Percentiles rank a stretch among this genome's conserved stretches.
Evolutionary conservation across 2,888 invertebrate species (phyloP).

Genomic region (Dynastes tityus): DNA sequence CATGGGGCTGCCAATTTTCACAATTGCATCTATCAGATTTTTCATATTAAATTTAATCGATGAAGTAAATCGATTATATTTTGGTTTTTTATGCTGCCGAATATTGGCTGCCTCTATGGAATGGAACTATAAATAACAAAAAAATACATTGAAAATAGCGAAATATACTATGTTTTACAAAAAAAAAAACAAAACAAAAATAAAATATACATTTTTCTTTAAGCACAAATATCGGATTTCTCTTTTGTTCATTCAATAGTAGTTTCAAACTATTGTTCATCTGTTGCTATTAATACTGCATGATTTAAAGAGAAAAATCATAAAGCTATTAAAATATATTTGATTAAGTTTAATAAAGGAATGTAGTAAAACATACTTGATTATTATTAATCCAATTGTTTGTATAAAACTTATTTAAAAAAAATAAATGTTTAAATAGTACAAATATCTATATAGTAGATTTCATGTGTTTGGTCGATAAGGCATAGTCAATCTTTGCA

Average conservation of each 20-base stretch:
- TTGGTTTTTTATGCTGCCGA: conserved; percentile 47
- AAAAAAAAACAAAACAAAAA: conserved; percentile 43
- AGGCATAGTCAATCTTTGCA: no score
- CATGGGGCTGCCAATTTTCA: conserved; percentile 52
- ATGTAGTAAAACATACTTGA: conserved; percentile 44
- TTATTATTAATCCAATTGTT: neutral
- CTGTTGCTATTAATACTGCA: conserved; percentile 44
- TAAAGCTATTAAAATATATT: conserved; percentile 24
- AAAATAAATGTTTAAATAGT: no score
- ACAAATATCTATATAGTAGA: no score
- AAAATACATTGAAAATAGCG: conserved; percentile 49
- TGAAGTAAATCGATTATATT: no score
- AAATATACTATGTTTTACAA: conserved; percentile 64
- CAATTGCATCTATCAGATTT: conserved; percentile 10
- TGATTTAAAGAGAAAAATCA: conserved; percentile 10
- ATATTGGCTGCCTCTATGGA: conserved; percentile 62
- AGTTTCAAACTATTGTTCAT: conserved; percentile 43
- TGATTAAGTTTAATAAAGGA: conserved; percentile 41
- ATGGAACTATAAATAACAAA: conserved; percentile 53
- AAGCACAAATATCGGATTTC: conserved; percentile 48
- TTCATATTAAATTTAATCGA: no score
- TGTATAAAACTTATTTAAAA: no score
- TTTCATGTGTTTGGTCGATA: no score
- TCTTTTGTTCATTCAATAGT: conserved; percentile 44
- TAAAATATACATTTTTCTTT: conserved; percentile 43